Evolutionary conservation across 2,797 vertebrate genomes (phyloP).

Genomic region (Sebastes wilsoni): DNA sequence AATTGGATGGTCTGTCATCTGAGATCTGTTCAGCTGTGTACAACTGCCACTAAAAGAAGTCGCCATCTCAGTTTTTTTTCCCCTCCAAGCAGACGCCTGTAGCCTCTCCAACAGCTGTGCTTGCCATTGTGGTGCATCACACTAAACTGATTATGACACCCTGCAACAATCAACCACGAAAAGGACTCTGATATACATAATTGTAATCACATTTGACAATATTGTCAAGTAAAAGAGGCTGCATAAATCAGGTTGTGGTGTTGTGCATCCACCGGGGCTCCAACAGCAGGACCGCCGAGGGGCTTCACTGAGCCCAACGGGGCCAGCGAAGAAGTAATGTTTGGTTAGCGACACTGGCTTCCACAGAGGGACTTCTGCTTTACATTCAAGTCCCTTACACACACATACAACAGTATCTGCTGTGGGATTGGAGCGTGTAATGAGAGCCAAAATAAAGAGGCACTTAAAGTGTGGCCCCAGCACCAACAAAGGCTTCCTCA

Average conservation of each 20-base stretch:
- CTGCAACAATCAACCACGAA: conserved; percentile 68
- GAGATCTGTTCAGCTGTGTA: not conserved
- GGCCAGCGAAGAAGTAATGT: conserved; percentile 54
- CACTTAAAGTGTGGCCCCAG: conserved; percentile 76
- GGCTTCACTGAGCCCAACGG: conserved; percentile 27
- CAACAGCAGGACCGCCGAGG: not conserved
- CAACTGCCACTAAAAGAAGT: conserved; percentile 49
- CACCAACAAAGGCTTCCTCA: conserved; percentile 81
- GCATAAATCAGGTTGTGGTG: conserved; percentile 56
- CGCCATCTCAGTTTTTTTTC: conserved; percentile 42
- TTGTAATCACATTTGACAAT: conserved; percentile 78
- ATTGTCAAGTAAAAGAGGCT: conserved; percentile 67
- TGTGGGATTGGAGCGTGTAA: conserved; percentile 75
- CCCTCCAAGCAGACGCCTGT: conserved; percentile 62
- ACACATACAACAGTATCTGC: conserved; percentile 66
- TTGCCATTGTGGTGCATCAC: conserved; percentile 68
- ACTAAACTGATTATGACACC: conserved; percentile 79
- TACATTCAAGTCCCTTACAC: conserved; percentile 56
- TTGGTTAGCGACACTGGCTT: conserved; percentile 67
- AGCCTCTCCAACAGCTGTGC: conserved; percentile 81
- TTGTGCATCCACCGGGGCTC: conserved; percentile 25
- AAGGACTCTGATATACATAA: conserved; percentile 74
- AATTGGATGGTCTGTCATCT: not conserved
- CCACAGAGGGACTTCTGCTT: conserved; percentile 60
- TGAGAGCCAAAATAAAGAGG: conserved; percentile 82